Evolutionary conservation across 2,797 vertebrate genomes (phyloP).

Genomic region (Phrynocephalus guinanensis): DNA sequence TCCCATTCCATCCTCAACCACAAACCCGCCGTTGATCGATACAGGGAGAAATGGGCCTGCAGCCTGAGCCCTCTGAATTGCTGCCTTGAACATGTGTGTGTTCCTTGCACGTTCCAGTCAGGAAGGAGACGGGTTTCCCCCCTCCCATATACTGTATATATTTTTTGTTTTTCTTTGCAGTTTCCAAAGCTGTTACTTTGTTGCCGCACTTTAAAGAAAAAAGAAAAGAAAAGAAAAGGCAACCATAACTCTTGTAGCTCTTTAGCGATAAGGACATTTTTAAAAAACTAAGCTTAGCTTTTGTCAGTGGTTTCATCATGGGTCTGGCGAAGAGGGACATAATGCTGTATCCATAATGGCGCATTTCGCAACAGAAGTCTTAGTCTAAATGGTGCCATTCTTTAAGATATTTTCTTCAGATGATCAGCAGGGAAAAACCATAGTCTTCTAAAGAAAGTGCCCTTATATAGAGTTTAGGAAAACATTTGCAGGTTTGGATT

Average conservation of each 20-base stretch:
- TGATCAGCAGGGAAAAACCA: not conserved
- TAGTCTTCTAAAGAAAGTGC: not conserved
- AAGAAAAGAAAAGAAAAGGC: too few relatives aligned
- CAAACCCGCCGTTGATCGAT: not conserved
- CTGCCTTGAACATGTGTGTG: not conserved
- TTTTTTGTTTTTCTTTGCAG: not conserved
- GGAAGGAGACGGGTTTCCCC: not conserved
- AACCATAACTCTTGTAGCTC: too few relatives aligned
- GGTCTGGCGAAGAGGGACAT: not conserved
- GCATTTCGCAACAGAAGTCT: not conserved
- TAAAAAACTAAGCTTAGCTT: not conserved
- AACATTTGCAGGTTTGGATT: not conserved
- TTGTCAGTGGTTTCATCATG: not conserved
- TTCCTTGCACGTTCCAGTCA: not conserved
- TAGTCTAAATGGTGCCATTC: not conserved
- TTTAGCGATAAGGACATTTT: not conserved
- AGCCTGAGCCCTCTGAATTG: not conserved
- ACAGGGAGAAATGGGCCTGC: not conserved
- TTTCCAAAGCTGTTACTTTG: too few relatives aligned
- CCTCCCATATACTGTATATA: not conserved
- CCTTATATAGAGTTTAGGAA: not conserved
- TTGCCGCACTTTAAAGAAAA: too few relatives aligned
- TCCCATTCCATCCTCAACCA: not conserved
- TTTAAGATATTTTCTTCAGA: not conserved
- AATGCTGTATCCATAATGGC: not conserved